Evolutionary conservation across 2,113 vertebrate species (phyloP).

Genomic region (Alosa alosa): DNA sequence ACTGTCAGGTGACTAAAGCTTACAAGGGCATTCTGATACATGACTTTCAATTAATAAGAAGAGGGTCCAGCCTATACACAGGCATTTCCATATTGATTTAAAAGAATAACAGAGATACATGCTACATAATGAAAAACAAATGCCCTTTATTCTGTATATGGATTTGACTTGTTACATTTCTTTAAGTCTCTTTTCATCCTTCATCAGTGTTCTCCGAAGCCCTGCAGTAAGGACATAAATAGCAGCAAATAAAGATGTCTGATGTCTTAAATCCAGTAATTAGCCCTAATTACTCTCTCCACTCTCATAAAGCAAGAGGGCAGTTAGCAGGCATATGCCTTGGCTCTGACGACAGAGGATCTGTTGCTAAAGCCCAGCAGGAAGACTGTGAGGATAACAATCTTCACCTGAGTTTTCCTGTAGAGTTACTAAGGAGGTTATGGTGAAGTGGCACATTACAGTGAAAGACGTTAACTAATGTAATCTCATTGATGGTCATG

Average conservation of each 20-base stretch:
- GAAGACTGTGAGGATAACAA: background rate
- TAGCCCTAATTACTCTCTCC: slow-evolving; percentile 36
- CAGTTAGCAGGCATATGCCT: background rate
- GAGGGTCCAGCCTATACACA: background rate
- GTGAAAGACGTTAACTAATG: background rate
- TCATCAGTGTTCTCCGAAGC: background rate
- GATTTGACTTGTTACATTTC: background rate
- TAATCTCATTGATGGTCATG: too few relatives aligned
- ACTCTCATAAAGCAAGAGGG: slow-evolving; percentile 37
- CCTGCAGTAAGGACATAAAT: background rate
- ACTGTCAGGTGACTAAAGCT: slow-evolving; percentile 72
- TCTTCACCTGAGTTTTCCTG: background rate
- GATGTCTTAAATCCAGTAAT: slow-evolving; percentile 16
- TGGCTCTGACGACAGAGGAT: background rate
- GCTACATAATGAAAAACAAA: background rate
- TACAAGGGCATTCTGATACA: background rate
- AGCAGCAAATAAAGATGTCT: background rate
- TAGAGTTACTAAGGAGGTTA: background rate
- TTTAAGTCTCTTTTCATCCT: background rate
- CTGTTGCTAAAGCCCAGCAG: background rate
- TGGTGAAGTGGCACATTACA: background rate
- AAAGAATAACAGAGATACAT: background rate
- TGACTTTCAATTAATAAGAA: background rate
- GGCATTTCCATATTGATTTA: background rate
- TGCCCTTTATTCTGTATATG: background rate